Percentiles rank a stretch among this genome's conserved stretches.
These are phyloP conservation scores for Aspidiotus rigidus DNA, from an alignment of 2,888 invertebrate genomes.

Conservation along the genomic window DNA sequence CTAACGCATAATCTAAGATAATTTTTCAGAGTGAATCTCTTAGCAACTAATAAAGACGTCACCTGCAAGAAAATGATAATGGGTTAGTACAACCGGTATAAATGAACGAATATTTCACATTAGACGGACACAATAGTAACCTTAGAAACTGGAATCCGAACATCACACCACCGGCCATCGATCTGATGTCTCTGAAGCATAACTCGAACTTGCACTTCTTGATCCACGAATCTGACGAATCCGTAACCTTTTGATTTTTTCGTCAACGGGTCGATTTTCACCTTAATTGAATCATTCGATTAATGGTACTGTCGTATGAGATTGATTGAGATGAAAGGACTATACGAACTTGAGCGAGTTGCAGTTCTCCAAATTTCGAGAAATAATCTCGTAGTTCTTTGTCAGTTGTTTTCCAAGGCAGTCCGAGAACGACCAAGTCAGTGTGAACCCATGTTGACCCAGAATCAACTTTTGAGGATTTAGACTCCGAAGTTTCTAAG, in stretches of 20 bases:
- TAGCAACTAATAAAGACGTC: slow-evolving; percentile 27
- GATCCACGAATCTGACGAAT: slow-evolving; percentile 91
- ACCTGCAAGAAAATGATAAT: slow-evolving; percentile 16
- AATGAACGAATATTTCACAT: no score
- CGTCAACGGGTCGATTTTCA: slow-evolving; percentile 29
- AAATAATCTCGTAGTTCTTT: slow-evolving; percentile 93
- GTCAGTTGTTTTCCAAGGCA: slow-evolving; percentile 96
- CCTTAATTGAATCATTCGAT: slow-evolving; percentile 21
- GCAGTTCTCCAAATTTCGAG: slow-evolving; percentile 92
- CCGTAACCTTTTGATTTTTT: slow-evolving; percentile 86
- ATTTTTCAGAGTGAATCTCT: slow-evolving; percentile 5
- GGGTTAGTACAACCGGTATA: no score
- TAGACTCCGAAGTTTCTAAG: slow-evolving; percentile 80
- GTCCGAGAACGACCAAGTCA: slow-evolving; percentile 92
- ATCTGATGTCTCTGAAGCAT: slow-evolving; percentile 91
- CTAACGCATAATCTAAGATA: not conserved
- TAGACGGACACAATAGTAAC: slow-evolving; percentile 42
- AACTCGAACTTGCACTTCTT: slow-evolving; percentile 91
- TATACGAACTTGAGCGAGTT: slow-evolving; percentile 57
- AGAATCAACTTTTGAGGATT: slow-evolving; percentile 58
- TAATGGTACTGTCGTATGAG: not conserved
- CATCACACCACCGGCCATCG: slow-evolving; percentile 97
- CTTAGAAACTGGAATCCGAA: slow-evolving; percentile 94
- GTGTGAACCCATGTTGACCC: slow-evolving; percentile 86
- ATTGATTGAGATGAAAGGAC: not conserved